phyloP scores from a whole-genome alignment of 2,888 invertebrate species.

The Ophion costatus region DNA sequence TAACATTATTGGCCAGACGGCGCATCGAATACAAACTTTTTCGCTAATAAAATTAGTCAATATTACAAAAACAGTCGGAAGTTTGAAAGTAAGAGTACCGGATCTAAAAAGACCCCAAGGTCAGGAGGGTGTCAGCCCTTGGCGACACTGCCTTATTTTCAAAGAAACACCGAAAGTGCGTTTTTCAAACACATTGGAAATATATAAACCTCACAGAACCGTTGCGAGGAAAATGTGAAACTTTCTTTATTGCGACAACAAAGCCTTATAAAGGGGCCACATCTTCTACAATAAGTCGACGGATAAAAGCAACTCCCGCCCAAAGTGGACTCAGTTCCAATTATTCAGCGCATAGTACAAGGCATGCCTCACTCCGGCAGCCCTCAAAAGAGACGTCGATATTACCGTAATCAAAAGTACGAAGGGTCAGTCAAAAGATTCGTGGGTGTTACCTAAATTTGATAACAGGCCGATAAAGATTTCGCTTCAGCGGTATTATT shows the following conservation, averaged over 20 bases:
- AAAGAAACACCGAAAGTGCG: not conserved
- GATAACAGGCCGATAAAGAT: not conserved
- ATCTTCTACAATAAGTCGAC: slow-evolving; percentile 5
- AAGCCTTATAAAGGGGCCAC: not conserved
- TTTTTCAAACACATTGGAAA: not conserved
- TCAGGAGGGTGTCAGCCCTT: too few relatives aligned
- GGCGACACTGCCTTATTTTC: not conserved
- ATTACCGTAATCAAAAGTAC: slow-evolving; percentile 31
- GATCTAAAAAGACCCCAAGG: too few relatives aligned
- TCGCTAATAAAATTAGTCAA: too few relatives aligned
- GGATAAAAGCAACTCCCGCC: slow-evolving; percentile 37
- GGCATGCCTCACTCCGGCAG: slow-evolving; percentile 56
- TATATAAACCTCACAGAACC: not conserved
- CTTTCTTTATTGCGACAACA: not conserved
- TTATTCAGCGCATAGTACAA: slow-evolving; percentile 56
- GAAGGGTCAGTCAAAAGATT: slow-evolving; percentile 40
- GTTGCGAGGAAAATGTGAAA: not conserved
- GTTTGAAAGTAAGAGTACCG: too few relatives aligned
- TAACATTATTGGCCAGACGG: too few relatives aligned
- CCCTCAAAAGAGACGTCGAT: slow-evolving; percentile 25
- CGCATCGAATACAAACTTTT: too few relatives aligned
- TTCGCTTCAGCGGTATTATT: not conserved
- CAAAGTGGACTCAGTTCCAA: slow-evolving; percentile 33
- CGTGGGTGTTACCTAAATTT: not conserved
- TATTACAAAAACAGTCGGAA: too few relatives aligned